Evolutionary conservation across 2,888 invertebrate species (phyloP).

Genomic region (Pterobdella sp.): DNA sequence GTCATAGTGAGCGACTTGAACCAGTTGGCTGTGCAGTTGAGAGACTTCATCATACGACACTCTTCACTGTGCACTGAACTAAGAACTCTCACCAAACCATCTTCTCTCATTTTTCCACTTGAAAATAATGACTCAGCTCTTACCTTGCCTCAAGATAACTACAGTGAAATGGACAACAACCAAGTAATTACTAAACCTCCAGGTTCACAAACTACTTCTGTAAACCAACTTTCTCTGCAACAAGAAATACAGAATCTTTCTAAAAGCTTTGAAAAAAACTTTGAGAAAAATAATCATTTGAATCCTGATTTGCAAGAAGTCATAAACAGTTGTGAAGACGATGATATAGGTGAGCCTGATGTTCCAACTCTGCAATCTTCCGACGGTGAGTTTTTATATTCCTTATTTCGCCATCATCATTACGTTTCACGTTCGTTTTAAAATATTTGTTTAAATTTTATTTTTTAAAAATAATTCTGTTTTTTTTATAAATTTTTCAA

Average conservation of each 20-base stretch:
- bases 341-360: not conserved
- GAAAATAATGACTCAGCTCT: not conserved
- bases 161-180: too few relatives aligned
- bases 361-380: not conserved
- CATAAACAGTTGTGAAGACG: not conserved
- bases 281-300: not conserved
- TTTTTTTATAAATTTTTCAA: too few relatives aligned
- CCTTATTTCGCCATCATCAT: too few relatives aligned
- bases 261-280: not conserved
- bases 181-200: too few relatives aligned
- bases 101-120: too few relatives aligned
- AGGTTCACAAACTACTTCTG: not conserved
- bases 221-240: not conserved
- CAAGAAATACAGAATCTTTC: not conserved
- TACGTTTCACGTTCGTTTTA: too few relatives aligned
- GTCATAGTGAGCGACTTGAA: slow-evolving; percentile 5
- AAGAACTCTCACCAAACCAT: not conserved
- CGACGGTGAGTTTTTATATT: not conserved
- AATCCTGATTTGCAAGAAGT: not conserved
- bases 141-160: not conserved
- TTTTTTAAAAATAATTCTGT: too few relatives aligned
- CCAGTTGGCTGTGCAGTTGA: not conserved
- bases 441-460: too few relatives aligned
- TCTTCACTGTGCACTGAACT: not conserved
- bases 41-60: not conserved